Evolutionary conservation across 2,797 vertebrate species (phyloP).

Genomic region (Tenualosa thibaudeaui): DNA sequence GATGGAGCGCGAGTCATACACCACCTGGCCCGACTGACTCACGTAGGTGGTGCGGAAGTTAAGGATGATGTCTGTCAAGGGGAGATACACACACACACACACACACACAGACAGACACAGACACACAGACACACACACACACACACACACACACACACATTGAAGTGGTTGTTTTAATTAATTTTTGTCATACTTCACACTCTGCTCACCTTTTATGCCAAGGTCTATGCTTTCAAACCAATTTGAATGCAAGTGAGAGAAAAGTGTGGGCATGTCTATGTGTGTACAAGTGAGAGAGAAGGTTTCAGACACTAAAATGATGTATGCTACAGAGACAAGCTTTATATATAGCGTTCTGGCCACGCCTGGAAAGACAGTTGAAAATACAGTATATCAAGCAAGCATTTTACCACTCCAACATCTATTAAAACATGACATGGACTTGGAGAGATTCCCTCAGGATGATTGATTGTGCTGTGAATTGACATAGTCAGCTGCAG

Average conservation of each 20-base stretch:
- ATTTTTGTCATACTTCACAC: no score
- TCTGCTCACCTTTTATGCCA: not conserved
- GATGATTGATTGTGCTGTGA: not conserved
- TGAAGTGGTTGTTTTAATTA: no score
- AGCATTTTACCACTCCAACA: not conserved
- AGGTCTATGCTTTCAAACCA: not conserved
- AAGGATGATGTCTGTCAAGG: slow-evolving; percentile 87
- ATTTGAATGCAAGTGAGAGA: not conserved
- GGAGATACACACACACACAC: not conserved
- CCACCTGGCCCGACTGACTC: slow-evolving; percentile 94
- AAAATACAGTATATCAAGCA: not conserved
- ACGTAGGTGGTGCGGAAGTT: slow-evolving; percentile 97
- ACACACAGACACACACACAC: not conserved
- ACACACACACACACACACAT: slow-evolving; percentile 2
- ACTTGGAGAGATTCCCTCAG: not conserved
- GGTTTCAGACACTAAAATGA: not conserved
- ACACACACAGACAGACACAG: not conserved
- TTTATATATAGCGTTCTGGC: not conserved
- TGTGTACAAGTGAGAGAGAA: not conserved
- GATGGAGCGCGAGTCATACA: slow-evolving; percentile 90
- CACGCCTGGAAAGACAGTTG: not conserved
- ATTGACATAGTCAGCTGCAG: not conserved
- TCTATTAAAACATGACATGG: not conserved
- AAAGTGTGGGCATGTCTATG: no score
- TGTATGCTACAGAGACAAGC: not conserved